phyloP scores from a whole-genome alignment of 2,888 invertebrate species.

The Malachius bipustulatus region DNA sequence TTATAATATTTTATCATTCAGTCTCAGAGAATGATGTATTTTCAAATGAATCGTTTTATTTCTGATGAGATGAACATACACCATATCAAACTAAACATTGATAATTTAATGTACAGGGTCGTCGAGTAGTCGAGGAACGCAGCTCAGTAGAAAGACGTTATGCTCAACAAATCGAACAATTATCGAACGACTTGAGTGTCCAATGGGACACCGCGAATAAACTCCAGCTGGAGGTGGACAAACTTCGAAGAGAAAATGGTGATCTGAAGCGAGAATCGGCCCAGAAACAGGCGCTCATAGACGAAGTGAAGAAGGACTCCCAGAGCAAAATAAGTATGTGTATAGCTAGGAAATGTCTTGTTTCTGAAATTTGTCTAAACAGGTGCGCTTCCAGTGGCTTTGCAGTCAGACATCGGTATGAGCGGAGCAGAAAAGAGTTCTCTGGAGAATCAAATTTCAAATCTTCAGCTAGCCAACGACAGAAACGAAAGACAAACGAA shows the following conservation, averaged over 20 bases:
- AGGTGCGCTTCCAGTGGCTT: slow-evolving; percentile 42
- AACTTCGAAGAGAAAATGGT: slow-evolving; percentile 62
- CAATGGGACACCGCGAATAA: slow-evolving; percentile 74
- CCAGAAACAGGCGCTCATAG: slow-evolving; percentile 62
- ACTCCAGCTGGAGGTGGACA: slow-evolving; percentile 63
- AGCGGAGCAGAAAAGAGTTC: slow-evolving; percentile 67
- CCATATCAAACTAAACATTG: too few species aligned
- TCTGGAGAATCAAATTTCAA: slow-evolving; percentile 66
- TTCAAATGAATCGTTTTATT: background rate
- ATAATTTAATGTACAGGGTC: slow-evolving; percentile 28
- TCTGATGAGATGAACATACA: too few species aligned
- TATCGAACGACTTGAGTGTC: slow-evolving; percentile 63
- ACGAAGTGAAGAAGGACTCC: slow-evolving; percentile 68
- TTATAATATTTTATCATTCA: too few species aligned
- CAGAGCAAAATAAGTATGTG: slow-evolving; percentile 59
- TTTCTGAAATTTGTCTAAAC: background rate
- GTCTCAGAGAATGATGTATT: background rate
- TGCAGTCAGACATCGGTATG: slow-evolving; percentile 67
- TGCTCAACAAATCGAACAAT: slow-evolving; percentile 60
- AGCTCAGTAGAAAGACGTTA: slow-evolving; percentile 62
- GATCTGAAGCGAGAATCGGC: slow-evolving; percentile 66
- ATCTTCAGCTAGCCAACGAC: slow-evolving; percentile 51
- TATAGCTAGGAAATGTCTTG: slow-evolving; percentile 10
- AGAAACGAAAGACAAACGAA: slow-evolving; percentile 62
- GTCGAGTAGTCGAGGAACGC: slow-evolving; percentile 59